Evolutionary conservation across 2,113 vertebrate species (phyloP).

Genomic region (Rhineura floridana): DNA sequence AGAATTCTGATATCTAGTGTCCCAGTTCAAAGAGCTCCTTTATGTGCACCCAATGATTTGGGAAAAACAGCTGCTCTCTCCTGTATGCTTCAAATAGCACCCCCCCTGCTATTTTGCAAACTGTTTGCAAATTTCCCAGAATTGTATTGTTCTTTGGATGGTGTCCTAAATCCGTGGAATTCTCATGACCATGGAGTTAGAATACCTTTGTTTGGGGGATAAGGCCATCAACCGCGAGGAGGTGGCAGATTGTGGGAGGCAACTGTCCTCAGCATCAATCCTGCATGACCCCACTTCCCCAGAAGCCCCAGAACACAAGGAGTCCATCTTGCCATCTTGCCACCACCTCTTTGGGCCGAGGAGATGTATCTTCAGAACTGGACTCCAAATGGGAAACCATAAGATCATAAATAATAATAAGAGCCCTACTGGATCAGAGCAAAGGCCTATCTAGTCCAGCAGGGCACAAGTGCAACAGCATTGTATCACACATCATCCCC

Average conservation of each 20-base stretch:
- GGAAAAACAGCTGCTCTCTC: neutral
- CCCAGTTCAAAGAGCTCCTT: neutral
- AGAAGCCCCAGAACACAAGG: neutral
- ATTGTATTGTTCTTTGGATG: neutral
- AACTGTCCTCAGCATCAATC: neutral
- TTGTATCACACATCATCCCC: too few species aligned
- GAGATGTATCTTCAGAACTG: too few species aligned
- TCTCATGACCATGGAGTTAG: neutral
- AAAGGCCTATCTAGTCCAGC: too few species aligned
- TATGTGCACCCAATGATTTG: neutral
- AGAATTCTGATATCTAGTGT: neutral
- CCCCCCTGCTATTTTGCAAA: neutral
- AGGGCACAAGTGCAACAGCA: too few species aligned
- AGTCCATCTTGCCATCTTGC: neutral
- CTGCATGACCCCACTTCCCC: neutral
- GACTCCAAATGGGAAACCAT: too few species aligned
- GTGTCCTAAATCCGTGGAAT: neutral
- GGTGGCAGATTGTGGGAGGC: neutral
- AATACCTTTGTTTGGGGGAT: neutral
- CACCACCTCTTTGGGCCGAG: too few species aligned
- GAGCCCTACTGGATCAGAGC: too few species aligned
- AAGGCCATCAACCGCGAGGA: neutral
- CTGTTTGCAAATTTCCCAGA: neutral
- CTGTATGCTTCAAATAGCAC: neutral
- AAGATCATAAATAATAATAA: too few species aligned